Conservation (phyloP, 2,888 invertebrate genomes). For the Chloroclystis v-ata region DNA sequence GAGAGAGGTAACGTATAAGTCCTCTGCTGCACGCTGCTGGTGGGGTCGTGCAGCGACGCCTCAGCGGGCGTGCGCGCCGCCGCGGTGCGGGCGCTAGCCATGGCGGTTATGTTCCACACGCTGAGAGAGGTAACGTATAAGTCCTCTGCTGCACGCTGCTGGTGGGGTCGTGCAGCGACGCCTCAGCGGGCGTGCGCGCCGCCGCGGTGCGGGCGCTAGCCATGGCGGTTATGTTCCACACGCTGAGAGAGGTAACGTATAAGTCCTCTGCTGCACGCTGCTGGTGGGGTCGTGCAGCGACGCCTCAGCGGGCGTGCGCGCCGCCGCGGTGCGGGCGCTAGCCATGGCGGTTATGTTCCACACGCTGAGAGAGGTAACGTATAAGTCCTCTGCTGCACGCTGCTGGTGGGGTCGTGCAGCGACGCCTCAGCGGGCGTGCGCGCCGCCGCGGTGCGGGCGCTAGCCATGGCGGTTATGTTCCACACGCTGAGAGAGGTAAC, state of each 20-base stretch:
- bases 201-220: slow-evolving; percentile 89
- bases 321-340: slow-evolving; percentile 87
- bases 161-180: slow-evolving; percentile 85
- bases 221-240: slow-evolving; percentile 85
- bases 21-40: slow-evolving; percentile 84
- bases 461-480: slow-evolving; percentile 88
- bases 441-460: slow-evolving; percentile 87
- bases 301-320: slow-evolving; percentile 84
- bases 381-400: slow-evolving; percentile 83
- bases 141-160: slow-evolving; percentile 84
- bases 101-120: slow-evolving; percentile 85
- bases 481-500: slow-evolving; percentile 84
- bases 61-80: slow-evolving; percentile 86
- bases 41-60: slow-evolving; percentile 85
- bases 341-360: slow-evolving; percentile 88
- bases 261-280: slow-evolving; percentile 84
- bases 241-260: slow-evolving; percentile 85
- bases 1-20: slow-evolving; percentile 84
- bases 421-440: slow-evolving; percentile 86
- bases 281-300: slow-evolving; percentile 86
- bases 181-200: slow-evolving; percentile 84
- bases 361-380: slow-evolving; percentile 83
- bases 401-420: slow-evolving; percentile 84
- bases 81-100: slow-evolving; percentile 88
- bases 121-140: slow-evolving; percentile 85